Base-by-base conservation (phyloP, 1,140 invertebrate species). In the Trichonephila inaurata region DNA sequence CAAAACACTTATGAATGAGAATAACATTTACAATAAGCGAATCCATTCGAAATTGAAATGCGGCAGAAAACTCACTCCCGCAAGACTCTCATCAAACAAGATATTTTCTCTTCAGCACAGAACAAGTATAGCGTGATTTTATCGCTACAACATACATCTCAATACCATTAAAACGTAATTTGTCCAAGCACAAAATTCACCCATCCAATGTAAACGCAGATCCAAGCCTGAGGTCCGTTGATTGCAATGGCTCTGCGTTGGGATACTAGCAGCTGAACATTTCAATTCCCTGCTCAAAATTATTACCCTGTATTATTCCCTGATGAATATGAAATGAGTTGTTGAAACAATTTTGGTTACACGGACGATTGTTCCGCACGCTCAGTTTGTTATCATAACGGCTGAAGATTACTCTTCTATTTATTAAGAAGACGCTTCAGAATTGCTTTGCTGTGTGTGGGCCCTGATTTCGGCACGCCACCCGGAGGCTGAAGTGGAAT, bases 121-220 rank as follows among this genome's bases (percentile, higher is more conserved):
- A 61, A 24, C 51, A 28, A 21, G 28, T 10, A 91, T 91, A 51
- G 91, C 91, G 91, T 92, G 91, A 92, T 92, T 87, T 77, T 61
- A 92, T 86, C 82, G 87, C 44, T 66, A n/a, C 60, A 83, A 72
- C 44, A 16, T 40, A 87, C 91, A 87, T 92, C 83, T 92, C 91
- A 92, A 92, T 92, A 92, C 83, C 91, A 92, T 92, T 92, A 92
- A 92, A 92, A 92, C 81, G 83, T 66, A 92, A 92, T 92, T 92
- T 92, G 91, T 92, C 91, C 81, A 66, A n/a, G 89, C 28, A 83
- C 33, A 92, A 77, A 87, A 87, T 51, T 60, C 89, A 61, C 21
- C 40, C 33, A 83, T 4, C 51, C 51, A 51, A 82, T 61, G n/a
- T 40, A 61, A 82, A 62, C 58, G 69, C 72, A 72, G 33, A 81